Conservation (phyloP, 1,140 invertebrate genomes). For the Trypoxylus dichotomus region DNA sequence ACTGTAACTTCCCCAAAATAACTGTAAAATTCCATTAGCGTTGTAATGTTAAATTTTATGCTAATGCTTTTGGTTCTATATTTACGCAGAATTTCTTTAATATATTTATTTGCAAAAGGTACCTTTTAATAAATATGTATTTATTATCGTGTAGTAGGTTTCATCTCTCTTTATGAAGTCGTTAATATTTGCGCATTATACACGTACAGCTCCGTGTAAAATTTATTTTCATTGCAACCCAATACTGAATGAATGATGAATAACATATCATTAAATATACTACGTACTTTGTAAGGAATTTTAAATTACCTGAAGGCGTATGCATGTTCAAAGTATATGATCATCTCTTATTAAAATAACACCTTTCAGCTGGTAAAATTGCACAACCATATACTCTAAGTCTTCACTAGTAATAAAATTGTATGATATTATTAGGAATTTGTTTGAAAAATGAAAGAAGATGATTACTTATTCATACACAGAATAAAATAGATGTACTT, state of each 20-base stretch:
- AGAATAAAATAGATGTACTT: background rate
- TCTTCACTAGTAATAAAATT: background rate
- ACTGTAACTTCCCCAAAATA: too few species aligned
- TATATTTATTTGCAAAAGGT: too few species aligned
- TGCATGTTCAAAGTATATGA: background rate
- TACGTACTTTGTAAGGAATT: background rate
- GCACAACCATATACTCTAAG: background rate
- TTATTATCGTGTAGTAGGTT: too few species aligned
- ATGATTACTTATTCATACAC: background rate
- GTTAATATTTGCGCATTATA: background rate
- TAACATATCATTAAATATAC: background rate
- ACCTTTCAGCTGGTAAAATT: background rate
- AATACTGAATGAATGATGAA: background rate
- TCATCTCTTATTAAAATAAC: background rate
- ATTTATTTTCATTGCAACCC: too few species aligned
- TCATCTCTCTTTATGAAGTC: background rate
- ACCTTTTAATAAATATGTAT: too few species aligned
- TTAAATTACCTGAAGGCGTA: background rate
- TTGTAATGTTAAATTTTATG: too few species aligned
- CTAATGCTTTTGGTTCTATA: too few species aligned
- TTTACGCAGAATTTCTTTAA: too few species aligned
- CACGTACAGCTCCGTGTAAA: background rate
- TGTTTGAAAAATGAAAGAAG: background rate
- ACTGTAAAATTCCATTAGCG: too few species aligned
- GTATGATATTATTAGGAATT: background rate